phyloP scores from a whole-genome alignment of 2,113 vertebrate genomes.

The Sinocyclocheilus rhinocerous region DNA sequence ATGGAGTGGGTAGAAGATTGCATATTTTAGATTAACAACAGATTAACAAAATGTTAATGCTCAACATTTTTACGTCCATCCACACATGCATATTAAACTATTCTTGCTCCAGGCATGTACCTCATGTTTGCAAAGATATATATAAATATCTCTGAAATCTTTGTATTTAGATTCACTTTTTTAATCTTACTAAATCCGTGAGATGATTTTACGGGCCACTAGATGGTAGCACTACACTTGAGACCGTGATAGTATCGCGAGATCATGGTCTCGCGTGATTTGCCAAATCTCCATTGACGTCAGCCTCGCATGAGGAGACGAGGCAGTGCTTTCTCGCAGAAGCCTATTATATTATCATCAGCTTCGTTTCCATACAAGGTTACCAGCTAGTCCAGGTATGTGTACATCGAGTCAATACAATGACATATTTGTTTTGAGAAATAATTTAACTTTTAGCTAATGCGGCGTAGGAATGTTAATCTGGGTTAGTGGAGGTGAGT shows the following conservation, averaged over 20 bases:
- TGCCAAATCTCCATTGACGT: background rate
- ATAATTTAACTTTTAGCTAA: background rate
- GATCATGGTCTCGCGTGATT: background rate
- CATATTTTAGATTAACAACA: too few relatives aligned
- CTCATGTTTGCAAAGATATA: background rate
- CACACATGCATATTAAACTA: too few relatives aligned
- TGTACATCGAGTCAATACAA: background rate
- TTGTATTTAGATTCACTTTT: background rate
- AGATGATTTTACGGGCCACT: background rate
- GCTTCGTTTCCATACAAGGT: background rate
- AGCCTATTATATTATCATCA: background rate
- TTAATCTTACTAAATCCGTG: background rate
- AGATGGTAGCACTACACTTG: background rate
- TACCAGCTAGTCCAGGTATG: slow-evolving; percentile 8
- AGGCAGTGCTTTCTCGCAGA: background rate
- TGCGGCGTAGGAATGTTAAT: background rate
- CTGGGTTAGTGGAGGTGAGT: background rate
- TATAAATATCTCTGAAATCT: background rate
- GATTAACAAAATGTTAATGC: too few relatives aligned
- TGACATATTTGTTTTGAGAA: background rate
- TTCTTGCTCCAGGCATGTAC: too few relatives aligned
- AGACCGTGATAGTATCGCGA: background rate
- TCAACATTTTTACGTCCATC: too few relatives aligned
- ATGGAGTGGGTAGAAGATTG: background rate
- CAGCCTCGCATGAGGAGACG: background rate